Conservation (phyloP, 2,888 invertebrate species). For the Eilema griseolum region DNA sequence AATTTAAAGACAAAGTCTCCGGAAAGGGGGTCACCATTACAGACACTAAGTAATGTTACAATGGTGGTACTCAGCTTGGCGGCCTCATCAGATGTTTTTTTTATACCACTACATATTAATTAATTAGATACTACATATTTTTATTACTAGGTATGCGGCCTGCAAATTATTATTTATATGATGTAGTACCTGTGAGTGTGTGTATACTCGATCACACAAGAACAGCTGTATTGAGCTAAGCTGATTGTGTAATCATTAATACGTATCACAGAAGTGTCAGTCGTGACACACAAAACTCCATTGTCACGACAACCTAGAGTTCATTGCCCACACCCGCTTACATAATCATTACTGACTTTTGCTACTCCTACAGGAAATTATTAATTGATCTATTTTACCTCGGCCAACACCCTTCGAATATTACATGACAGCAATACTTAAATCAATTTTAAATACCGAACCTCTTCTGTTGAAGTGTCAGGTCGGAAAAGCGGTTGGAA, state of each 20-base stretch:
- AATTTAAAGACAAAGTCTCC: too few relatives aligned
- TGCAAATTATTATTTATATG: too few relatives aligned
- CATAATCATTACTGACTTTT: conserved; percentile 19
- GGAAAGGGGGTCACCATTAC: too few relatives aligned
- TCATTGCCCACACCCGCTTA: conserved; percentile 15
- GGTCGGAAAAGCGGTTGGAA: conserved; percentile 52
- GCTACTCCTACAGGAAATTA: conserved; percentile 9
- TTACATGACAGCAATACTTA: conserved; percentile 17
- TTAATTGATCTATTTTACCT: conserved; percentile 19
- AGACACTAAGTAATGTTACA: too few relatives aligned
- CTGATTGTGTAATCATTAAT: too few relatives aligned
- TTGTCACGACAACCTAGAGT: not conserved
- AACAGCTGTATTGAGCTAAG: not conserved
- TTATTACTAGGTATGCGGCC: too few relatives aligned
- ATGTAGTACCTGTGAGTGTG: too few relatives aligned
- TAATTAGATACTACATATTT: too few relatives aligned
- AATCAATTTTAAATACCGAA: conserved; percentile 46
- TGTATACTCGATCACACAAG: not conserved
- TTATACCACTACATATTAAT: too few relatives aligned
- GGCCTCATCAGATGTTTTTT: too few relatives aligned
- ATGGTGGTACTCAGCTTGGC: too few relatives aligned
- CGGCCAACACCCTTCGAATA: conserved; percentile 5
- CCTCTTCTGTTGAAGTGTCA: conserved; percentile 43
- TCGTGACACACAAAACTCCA: not conserved
- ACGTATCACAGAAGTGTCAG: not conserved